Base-by-base conservation (phyloP, 2,797 vertebrate genomes). In the Smutsia gigantea region DNA sequence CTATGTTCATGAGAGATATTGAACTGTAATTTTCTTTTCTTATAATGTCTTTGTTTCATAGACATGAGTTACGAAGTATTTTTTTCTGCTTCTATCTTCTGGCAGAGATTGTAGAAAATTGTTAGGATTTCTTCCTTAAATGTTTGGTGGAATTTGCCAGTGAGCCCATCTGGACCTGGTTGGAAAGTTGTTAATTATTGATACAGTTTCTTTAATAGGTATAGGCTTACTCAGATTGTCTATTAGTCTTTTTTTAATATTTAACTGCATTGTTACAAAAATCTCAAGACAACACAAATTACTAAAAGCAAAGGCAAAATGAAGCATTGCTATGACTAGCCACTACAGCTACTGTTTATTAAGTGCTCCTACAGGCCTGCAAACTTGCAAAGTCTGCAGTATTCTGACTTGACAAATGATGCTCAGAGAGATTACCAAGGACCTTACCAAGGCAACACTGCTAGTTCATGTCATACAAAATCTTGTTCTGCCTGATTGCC, bases 401-500 rank as follows among this genome's bases (percentile, higher is more conserved):
- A 78, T 55, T 82, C 90, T 97, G 5, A 0, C 97, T 97, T 71
- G 59, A 39, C 68, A 95, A 49, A 55, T 82, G 89, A 51, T 37
- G 25, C 63, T 71, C 74, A 84, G 72, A 5, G 4, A 51, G 7
- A 29, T 23, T 51, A 66, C 39, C 39, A 42, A 66, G 42, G 0
- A 4, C 27, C 72, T 94, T 66, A 71, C 88, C 71, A 71, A 83
- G 69, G 96, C 75, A 96, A 87, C 61, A 69, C 72, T 79, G 42
- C 25, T 4, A 82, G 59, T 34, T 0, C 0, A 10, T 93, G 49
- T 81, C 95, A 93, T 94, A 96, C 37, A 69, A 39, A 69, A 88
- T 59, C 34, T 19, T 69, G 27, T 75, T 63, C 61, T 93, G 25
- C 81, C 66, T 71, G 57, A 19, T 13, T 39, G 10, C 42, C 21